Base-by-base conservation (phyloP, 2,113 vertebrate genomes). In the Silurus meridionalis region DNA sequence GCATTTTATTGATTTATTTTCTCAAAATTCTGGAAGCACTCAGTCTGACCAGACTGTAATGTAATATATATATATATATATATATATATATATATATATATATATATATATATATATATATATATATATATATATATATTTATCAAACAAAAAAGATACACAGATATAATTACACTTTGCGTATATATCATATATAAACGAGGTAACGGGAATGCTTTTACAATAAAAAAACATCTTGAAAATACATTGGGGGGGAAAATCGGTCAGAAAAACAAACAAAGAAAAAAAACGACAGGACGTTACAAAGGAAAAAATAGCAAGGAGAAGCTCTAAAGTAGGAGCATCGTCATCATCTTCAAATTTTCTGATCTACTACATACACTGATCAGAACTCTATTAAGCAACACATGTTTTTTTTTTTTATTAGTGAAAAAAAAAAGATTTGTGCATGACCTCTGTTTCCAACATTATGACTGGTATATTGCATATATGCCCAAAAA, bases 401-500 rank as follows among this genome's bases (percentile, higher is more conserved):
- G 37, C 37, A 37, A 37, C 2, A 37, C 37, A 37, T 37, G 37
- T 13, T 57, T 57, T 23, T 8, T 23, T 37, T 52, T 67, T 25
- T 67, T 84, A 88, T 91, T 80, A 91, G 37, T 2, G 37, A 3
- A 3, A 37, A 37, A 37, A 37, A 93, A 93, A 93, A 93, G 53
- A 89, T 91, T 87, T 92, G 90, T 91, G 89, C 90, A 87, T 88
- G 81, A 88, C 67, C 11, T 64, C 87, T 88, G 77, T 90, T 90
- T 91, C 90, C 93, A 93, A 88, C 91, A 91, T 92, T 64, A 83
- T 83, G 84, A 87, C 90, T 89, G 84, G 86, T 92, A 92, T 92
- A 91, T 92, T 93, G 91, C 89, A 91, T 90, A 93, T 91, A 91
- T 94, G 95, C 93, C 93, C 6, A 28, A 25, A 23, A 5, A 46